phyloP scores from a whole-genome alignment of 2,113 vertebrate genomes.

The Cryptotis parvus region DNA sequence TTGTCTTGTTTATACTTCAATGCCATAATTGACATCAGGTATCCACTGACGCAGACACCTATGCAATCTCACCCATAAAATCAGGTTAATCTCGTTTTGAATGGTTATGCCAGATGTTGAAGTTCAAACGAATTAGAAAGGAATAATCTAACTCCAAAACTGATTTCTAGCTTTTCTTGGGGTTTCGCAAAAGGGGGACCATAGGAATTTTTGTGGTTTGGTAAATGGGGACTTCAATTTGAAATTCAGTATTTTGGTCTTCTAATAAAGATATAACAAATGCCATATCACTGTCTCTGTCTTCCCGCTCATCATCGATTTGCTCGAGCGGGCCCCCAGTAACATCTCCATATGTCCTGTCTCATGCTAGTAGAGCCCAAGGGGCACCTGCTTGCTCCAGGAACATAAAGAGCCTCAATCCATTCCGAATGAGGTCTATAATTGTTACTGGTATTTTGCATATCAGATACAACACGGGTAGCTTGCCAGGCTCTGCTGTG shows the following conservation, averaged over 20 bases:
- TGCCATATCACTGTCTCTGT: no score
- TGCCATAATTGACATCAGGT: not conserved
- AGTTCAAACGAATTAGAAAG: not conserved
- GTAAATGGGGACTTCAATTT: conserved; percentile 35
- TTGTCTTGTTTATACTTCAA: not conserved
- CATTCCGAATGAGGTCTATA: no score
- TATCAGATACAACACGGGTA: no score
- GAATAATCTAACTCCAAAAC: not conserved
- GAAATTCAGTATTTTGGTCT: not conserved
- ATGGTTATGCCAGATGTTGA: not conserved
- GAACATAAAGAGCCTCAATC: no score
- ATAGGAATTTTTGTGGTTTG: not conserved
- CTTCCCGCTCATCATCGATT: no score
- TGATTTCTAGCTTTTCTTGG: not conserved
- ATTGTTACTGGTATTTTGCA: no score
- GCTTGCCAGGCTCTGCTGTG: no score
- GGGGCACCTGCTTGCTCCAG: no score
- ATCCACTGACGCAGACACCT: not conserved
- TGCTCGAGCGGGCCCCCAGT: no score
- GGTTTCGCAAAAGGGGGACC: not conserved
- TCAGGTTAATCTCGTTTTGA: conserved; percentile 2
- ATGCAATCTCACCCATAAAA: not conserved
- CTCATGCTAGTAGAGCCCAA: no score
- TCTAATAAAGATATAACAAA: no score
- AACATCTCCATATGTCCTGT: no score